A percentile compares a stretch with the other conserved stretches of the same genome.
These are phyloP conservation scores for Hyles euphorbiae DNA, from an alignment of 1,140 invertebrate species.

Conservation along the genomic window DNA sequence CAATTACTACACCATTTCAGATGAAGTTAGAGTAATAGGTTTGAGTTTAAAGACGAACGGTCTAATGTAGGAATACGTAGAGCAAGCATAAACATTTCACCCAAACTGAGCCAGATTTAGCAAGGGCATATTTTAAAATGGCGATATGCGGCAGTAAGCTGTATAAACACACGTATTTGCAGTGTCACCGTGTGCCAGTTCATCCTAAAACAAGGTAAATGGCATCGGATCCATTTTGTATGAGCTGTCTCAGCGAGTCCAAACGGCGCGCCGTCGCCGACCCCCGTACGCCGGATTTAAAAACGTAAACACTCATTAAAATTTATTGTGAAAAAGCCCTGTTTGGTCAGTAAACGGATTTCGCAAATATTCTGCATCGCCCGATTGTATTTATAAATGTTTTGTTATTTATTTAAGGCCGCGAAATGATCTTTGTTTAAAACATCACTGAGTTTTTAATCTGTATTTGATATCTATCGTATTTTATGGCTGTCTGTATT, in stretches of 20 bases:
- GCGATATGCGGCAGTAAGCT: too few relatives aligned
- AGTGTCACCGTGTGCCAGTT: constrained; percentile 4
- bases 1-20: too few relatives aligned
- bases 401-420: not conserved
- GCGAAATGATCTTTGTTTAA: too few relatives aligned
- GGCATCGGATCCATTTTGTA: constrained; percentile 39
- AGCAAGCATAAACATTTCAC: too few relatives aligned
- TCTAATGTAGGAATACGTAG: too few relatives aligned
- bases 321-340: constrained; percentile 36
- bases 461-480: too few relatives aligned
- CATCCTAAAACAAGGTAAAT: constrained; percentile 34
- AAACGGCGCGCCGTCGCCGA: not conserved
- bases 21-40: too few relatives aligned
- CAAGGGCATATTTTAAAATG: too few relatives aligned
- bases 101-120: too few relatives aligned
- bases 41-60: too few relatives aligned
- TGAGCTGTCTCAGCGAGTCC: constrained; percentile 41
- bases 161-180: constrained; percentile 4
- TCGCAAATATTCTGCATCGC: not conserved
- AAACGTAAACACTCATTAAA: constrained; percentile 36
- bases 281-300: constrained; percentile 11
- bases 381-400: not conserved
- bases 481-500: too few relatives aligned
- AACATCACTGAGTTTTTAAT: too few relatives aligned
- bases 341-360: constrained; percentile 5